Percentiles rank a stretch among this genome's conserved stretches.
These are phyloP conservation scores for Nesidiocoris tenuis DNA, from an alignment of 2,888 invertebrate genomes.

Conservation along the genomic window DNA sequence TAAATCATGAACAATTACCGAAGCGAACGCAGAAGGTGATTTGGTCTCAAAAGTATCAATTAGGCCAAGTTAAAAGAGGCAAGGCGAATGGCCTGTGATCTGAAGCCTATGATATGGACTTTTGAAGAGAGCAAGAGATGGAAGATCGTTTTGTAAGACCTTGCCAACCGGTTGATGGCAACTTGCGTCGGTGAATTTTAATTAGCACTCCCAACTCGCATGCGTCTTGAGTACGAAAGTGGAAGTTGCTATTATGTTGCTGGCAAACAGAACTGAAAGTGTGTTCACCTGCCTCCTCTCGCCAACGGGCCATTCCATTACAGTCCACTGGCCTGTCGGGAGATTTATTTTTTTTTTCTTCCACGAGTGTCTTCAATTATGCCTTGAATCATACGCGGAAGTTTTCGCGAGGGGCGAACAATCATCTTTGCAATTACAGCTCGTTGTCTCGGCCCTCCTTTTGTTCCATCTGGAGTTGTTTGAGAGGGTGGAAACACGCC, in stretches of 20 bases:
- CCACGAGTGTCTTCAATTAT: neutral
- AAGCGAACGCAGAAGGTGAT: neutral
- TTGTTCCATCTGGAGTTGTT: neutral
- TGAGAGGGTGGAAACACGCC: neutral
- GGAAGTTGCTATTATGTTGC: slow-evolving; percentile 14
- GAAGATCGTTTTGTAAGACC: neutral
- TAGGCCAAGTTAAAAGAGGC: neutral
- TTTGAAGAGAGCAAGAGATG: neutral
- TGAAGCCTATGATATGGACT: neutral
- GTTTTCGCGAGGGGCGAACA: neutral
- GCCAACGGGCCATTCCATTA: neutral
- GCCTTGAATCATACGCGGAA: neutral
- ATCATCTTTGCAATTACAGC: neutral
- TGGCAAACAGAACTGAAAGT: slow-evolving; percentile 2
- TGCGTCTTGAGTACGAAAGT: slow-evolving; percentile 7
- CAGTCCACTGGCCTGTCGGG: neutral
- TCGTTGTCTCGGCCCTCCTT: no score
- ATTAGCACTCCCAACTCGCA: neutral
- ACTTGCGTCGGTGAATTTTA: slow-evolving; percentile 7
- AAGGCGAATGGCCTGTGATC: neutral
- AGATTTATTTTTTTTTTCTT: neutral
- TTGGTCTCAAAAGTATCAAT: slow-evolving; percentile 10
- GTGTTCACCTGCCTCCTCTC: neutral
- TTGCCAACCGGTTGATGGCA: slow-evolving; percentile 22
- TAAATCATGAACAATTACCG: slow-evolving; percentile 19